Evolutionary conservation across 2,888 invertebrate species (phyloP).

Genomic region (Doris montereyensis): DNA sequence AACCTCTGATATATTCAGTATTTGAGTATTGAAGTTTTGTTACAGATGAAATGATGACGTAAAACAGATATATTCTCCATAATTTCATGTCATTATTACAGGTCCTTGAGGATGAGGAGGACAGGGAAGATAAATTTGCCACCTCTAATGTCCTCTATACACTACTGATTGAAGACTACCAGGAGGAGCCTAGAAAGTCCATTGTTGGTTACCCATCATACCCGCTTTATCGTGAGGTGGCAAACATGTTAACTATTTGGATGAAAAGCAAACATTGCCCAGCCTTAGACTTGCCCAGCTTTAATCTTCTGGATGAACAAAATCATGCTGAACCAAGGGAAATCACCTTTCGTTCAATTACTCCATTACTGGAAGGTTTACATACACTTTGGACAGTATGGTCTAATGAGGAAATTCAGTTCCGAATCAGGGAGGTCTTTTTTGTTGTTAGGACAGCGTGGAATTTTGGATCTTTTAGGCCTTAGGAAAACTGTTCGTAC

Average conservation of each 20-base stretch:
- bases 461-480: constrained; percentile 68
- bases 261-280: constrained; percentile 65
- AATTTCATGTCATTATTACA: too few species aligned
- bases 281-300: constrained; percentile 59
- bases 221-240: constrained; percentile 64
- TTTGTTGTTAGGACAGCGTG: constrained; percentile 61
- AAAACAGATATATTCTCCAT: too few species aligned
- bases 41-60: too few species aligned
- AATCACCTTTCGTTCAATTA: constrained; percentile 51
- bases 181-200: constrained; percentile 47
- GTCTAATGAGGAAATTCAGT: constrained; percentile 61
- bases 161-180: constrained; percentile 47
- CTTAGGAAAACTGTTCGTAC: constrained; percentile 70
- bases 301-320: constrained; percentile 68
- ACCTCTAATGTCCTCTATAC: constrained; percentile 50
- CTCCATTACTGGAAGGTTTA: constrained; percentile 59
- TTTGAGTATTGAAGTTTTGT: too few species aligned
- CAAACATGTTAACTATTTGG: constrained; percentile 61
- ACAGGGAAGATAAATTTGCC: constrained; percentile 52
- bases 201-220: constrained; percentile 66
- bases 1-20: too few species aligned
- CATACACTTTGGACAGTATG: constrained; percentile 56
- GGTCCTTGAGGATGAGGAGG: constrained; percentile 56
- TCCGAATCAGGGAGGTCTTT: constrained; percentile 60
- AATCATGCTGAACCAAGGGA: constrained; percentile 63